A percentile compares a stretch with the other conserved stretches of the same genome.
These are phyloP conservation scores for Acrocephalus kingi DNA, from an alignment of 2,113 vertebrate genomes.

Conservation along the genomic window DNA sequence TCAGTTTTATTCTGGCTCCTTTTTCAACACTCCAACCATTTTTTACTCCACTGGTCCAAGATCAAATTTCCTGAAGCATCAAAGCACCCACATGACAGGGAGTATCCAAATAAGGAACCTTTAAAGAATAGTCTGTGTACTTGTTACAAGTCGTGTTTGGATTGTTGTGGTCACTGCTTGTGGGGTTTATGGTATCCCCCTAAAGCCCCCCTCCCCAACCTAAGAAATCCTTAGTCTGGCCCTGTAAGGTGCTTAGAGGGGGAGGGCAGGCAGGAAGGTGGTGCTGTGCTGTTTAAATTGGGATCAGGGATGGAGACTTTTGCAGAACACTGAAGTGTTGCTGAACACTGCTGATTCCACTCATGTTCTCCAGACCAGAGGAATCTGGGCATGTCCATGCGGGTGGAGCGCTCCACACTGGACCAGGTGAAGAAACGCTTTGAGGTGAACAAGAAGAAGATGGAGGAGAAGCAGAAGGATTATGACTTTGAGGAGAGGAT, in stretches of 20 bases:
- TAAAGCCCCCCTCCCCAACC: not conserved
- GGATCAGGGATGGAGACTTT: not conserved
- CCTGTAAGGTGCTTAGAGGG: not conserved
- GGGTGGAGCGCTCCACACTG: constrained; percentile 94
- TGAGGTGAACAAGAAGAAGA: constrained; percentile 96
- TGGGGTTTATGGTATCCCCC: not conserved
- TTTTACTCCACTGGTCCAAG: not conserved
- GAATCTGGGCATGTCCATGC: constrained; percentile 98
- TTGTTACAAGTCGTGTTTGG: not conserved
- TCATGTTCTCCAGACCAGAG: constrained; percentile 85
- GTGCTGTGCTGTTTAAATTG: not conserved
- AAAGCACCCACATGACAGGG: not conserved
- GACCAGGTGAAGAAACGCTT: constrained; percentile 98
- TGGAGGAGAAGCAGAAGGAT: constrained; percentile 99
- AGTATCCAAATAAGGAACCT: not conserved
- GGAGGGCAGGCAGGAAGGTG: not conserved
- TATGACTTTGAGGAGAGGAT: constrained; percentile 98
- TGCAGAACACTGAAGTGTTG: not conserved
- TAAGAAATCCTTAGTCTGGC: not conserved
- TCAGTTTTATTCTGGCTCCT: not conserved
- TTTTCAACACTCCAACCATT: not conserved
- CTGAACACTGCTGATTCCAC: not conserved
- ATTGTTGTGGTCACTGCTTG: not conserved
- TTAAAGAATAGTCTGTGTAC: not conserved
- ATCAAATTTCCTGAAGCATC: not conserved